phyloP scores from a whole-genome alignment of 2,888 invertebrate species.

The Dolichomitus sp. region DNA sequence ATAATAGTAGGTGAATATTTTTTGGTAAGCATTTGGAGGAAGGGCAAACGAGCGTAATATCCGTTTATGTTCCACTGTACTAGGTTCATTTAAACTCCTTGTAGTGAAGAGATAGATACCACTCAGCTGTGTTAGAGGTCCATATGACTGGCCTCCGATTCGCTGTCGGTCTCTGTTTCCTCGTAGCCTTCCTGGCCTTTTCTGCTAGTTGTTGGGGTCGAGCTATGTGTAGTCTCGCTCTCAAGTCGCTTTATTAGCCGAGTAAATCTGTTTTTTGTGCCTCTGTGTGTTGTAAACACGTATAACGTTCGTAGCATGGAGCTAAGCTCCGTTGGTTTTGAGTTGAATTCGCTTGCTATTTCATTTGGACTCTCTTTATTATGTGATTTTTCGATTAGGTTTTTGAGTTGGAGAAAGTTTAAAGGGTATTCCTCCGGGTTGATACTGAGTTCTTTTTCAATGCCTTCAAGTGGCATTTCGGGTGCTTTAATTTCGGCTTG shows the following conservation, averaged over 20 bases:
- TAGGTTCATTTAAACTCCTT: slow-evolving; percentile 12
- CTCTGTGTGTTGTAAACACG: too few species aligned
- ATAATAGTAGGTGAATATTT: slow-evolving; percentile 32
- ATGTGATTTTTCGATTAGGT: slow-evolving; percentile 25
- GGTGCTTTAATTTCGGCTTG: too few species aligned
- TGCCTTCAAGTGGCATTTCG: too few species aligned
- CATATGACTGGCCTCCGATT: not conserved
- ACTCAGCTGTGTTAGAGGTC: not conserved
- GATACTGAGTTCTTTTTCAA: too few species aligned
- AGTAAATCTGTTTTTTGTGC: too few species aligned
- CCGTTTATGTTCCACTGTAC: slow-evolving; percentile 57
- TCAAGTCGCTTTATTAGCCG: not conserved
- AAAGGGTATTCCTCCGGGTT: not conserved
- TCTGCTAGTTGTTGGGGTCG: too few species aligned
- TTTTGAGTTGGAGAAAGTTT: slow-evolving; percentile 12
- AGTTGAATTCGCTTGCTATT: not conserved
- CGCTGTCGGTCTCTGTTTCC: not conserved
- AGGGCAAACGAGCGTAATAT: slow-evolving; percentile 10
- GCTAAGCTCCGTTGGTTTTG: not conserved
- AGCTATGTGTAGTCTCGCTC: not conserved
- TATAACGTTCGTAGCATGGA: too few species aligned
- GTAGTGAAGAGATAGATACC: not conserved
- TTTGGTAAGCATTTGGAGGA: slow-evolving; percentile 32
- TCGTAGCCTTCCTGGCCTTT: too few species aligned
- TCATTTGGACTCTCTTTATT: not conserved